phyloP scores from a whole-genome alignment of 2,113 vertebrate genomes.

The Triplophysa tibetana region DNA sequence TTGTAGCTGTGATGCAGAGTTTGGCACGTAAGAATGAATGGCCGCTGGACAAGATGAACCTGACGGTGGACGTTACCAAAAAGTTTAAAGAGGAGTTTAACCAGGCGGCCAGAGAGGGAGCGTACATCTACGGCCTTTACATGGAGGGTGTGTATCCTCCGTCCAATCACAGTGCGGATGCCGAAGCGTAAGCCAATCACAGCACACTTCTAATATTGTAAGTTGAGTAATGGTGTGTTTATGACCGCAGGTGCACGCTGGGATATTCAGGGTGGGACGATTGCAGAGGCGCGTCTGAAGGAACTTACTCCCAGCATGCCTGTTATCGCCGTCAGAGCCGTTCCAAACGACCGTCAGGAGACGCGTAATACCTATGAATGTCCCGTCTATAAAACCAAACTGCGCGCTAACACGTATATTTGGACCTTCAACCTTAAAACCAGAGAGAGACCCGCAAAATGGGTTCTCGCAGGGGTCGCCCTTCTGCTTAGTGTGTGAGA shows the following conservation, averaged over 20 bases:
- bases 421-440: slow-evolving; percentile 74
- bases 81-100: slow-evolving; percentile 82
- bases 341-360: slow-evolving; percentile 73
- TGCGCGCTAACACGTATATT: slow-evolving; percentile 71
- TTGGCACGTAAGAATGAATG: slow-evolving; percentile 81
- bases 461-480: slow-evolving; percentile 76
- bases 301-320: slow-evolving; percentile 71
- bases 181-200: neutral
- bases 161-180: neutral
- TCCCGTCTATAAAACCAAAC: slow-evolving; percentile 76
- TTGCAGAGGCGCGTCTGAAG: slow-evolving; percentile 72
- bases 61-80: slow-evolving; percentile 73
- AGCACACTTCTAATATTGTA: neutral
- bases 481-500: slow-evolving; percentile 74
- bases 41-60: slow-evolving; percentile 78
- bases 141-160: slow-evolving; percentile 67
- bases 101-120: slow-evolving; percentile 74
- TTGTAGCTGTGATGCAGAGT: slow-evolving; percentile 74
- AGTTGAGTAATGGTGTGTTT: neutral
- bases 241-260: slow-evolving; percentile 72
- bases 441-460: slow-evolving; percentile 73
- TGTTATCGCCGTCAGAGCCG: slow-evolving; percentile 72
- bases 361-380: slow-evolving; percentile 78
- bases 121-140: slow-evolving; percentile 70
- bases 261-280: slow-evolving; percentile 73